These are phyloP conservation scores for Notothenia coriiceps DNA, from an alignment of 2,113 vertebrate genomes.

Conservation along the genomic window DNA sequence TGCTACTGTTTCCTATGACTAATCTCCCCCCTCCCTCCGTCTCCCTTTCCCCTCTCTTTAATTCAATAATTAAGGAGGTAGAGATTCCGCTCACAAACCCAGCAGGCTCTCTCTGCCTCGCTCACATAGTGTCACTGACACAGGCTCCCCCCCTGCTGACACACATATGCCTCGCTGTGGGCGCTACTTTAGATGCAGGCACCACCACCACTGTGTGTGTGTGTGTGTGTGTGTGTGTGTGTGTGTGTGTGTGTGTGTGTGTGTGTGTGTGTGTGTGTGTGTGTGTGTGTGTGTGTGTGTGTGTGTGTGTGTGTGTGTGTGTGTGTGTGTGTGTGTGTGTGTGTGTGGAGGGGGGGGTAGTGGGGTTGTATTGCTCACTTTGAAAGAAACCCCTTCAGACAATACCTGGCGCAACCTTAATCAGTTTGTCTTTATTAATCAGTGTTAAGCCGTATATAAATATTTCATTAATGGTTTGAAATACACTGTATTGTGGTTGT, in stretches of 20 bases:
- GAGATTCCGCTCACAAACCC: conserved; percentile 36
- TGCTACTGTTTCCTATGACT: conserved; percentile 6
- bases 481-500: neutral
- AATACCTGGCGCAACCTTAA: neutral
- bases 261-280: too few relatives aligned
- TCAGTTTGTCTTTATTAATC: neutral
- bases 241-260: neutral
- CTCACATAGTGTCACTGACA: conserved; percentile 59
- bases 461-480: neutral
- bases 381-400: neutral
- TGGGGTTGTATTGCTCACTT: neutral
- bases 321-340: neutral
- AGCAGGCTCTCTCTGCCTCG: conserved; percentile 45
- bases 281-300: neutral
- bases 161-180: conserved; percentile 50
- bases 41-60: neutral
- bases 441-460: neutral
- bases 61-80: conserved; percentile 47
- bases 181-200: conserved; percentile 47
- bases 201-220: conserved; percentile 1
- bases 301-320: conserved; percentile 4
- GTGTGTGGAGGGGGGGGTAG: neutral
- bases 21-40: conserved; percentile 5
- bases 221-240: conserved; percentile 4
- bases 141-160: conserved; percentile 54